Percentiles rank a stretch among this genome's conserved stretches.
phyloP scores from a whole-genome alignment of 2,888 invertebrate genomes.

The Zonitis immaculata region DNA sequence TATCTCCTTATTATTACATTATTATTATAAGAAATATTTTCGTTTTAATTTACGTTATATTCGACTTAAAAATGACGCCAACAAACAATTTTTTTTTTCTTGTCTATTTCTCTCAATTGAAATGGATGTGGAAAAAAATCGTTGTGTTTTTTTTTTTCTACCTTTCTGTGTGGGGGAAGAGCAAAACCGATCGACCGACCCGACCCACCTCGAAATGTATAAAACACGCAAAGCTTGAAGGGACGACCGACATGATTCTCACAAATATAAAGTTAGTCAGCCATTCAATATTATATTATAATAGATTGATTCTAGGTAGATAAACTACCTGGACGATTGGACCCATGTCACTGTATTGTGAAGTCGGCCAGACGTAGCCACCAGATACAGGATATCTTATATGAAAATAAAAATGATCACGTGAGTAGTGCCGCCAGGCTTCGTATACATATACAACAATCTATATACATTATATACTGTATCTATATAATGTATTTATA shows the following conservation, averaged over 20 bases:
- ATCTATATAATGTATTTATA: neutral
- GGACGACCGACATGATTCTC: constrained; percentile 32
- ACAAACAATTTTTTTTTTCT: no score
- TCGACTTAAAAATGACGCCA: no score
- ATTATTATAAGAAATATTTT: no score
- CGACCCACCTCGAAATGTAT: constrained; percentile 18
- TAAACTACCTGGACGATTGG: constrained; percentile 22
- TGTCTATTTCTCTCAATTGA: no score
- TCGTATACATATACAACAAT: no score
- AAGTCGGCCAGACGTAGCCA: constrained; percentile 42
- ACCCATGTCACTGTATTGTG: constrained; percentile 34
- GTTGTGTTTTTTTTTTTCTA: no score
- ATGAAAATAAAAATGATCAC: constrained; percentile 38
- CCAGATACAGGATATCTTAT: constrained; percentile 43
- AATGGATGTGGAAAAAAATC: no score
- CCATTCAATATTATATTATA: constrained; percentile 9
- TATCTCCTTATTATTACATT: neutral
- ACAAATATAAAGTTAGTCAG: constrained; percentile 17
- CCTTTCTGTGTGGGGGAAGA: constrained; percentile 20
- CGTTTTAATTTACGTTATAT: no score
- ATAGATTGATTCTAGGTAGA: neutral
- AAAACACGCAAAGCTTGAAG: constrained; percentile 36
- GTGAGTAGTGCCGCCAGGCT: constrained; percentile 30
- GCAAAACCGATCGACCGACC: no score
- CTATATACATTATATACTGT: no score